Evolutionary conservation across 1,140 invertebrate species (phyloP).

Genomic region (Agrypnia vestita): DNA sequence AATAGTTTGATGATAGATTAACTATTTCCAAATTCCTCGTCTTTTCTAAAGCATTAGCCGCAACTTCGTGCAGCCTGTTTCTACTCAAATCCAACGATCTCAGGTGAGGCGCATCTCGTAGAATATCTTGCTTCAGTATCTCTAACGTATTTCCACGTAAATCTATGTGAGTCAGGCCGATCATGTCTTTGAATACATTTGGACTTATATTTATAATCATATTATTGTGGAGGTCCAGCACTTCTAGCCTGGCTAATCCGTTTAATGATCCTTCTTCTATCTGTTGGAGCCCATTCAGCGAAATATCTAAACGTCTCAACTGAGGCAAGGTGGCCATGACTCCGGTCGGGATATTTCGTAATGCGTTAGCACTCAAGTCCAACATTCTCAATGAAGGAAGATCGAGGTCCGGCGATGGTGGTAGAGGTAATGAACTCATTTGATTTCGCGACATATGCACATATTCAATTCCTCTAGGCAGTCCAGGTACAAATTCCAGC

Average conservation of each 20-base stretch:
- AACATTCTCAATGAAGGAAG: slow-evolving; percentile 81
- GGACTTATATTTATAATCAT: slow-evolving; percentile 79
- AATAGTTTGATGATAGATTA: slow-evolving; percentile 85
- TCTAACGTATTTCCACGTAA: slow-evolving; percentile 85
- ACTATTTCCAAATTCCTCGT: slow-evolving; percentile 81
- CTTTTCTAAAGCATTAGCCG: slow-evolving; percentile 77
- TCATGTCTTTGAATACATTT: slow-evolving; percentile 78
- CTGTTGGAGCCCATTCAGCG: slow-evolving; percentile 82
- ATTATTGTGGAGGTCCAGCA: slow-evolving; percentile 85
- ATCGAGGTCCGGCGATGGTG: slow-evolving; percentile 79
- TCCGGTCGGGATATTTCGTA: slow-evolving; percentile 80
- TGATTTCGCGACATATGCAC: slow-evolving; percentile 84
- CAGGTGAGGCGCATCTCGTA: slow-evolving; percentile 78
- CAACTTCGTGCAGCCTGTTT: slow-evolving; percentile 83
- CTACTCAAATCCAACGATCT: slow-evolving; percentile 83
- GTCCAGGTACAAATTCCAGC: slow-evolving; percentile 79
- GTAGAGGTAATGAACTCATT: slow-evolving; percentile 77
- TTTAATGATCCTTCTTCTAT: slow-evolving; percentile 81
- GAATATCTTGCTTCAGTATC: slow-evolving; percentile 78
- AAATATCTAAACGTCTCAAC: slow-evolving; percentile 82
- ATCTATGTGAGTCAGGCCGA: slow-evolving; percentile 79
- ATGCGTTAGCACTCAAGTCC: slow-evolving; percentile 85
- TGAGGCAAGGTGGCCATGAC: slow-evolving; percentile 79
- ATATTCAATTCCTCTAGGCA: slow-evolving; percentile 85
- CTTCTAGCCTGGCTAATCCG: slow-evolving; percentile 81